These are phyloP conservation scores for Sialia sialis DNA, from an alignment of 2,113 vertebrate species.

Conservation along the genomic window DNA sequence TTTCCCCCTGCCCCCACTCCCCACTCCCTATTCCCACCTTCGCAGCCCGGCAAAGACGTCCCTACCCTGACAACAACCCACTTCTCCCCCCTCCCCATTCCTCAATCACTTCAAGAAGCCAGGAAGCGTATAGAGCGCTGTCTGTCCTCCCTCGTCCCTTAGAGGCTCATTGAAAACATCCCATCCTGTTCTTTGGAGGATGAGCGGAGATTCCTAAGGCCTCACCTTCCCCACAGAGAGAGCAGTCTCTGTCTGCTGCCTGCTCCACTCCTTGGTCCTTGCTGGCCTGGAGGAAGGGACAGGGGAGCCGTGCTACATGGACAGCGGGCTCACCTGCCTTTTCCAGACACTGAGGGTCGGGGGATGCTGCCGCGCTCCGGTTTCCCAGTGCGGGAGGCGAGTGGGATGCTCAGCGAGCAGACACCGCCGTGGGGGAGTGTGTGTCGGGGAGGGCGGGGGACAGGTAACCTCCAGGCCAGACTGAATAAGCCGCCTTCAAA, in stretches of 20 bases:
- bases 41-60: neutral
- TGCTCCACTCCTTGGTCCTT: neutral
- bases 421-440: neutral
- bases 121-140: neutral
- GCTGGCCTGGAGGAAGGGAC: neutral
- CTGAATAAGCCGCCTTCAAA: neutral
- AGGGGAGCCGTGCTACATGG: neutral
- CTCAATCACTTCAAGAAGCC: constrained; percentile 19
- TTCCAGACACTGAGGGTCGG: neutral
- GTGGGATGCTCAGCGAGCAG: neutral
- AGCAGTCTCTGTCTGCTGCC: neutral
- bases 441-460: neutral
- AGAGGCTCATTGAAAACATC: neutral
- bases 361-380: neutral
- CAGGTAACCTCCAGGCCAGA: neutral
- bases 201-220: neutral
- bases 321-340: neutral
- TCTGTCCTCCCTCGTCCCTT: neutral
- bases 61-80: neutral
- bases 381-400: neutral
- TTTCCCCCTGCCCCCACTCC: constrained; percentile 3
- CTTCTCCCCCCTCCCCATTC: neutral
- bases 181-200: neutral
- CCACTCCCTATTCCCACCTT: constrained; percentile 17
- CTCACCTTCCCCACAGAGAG: neutral